A percentile compares a stretch with the other conserved stretches of the same genome.
Conservation (phyloP, 2,113 vertebrate species). For the Oophaga pumilio region DNA sequence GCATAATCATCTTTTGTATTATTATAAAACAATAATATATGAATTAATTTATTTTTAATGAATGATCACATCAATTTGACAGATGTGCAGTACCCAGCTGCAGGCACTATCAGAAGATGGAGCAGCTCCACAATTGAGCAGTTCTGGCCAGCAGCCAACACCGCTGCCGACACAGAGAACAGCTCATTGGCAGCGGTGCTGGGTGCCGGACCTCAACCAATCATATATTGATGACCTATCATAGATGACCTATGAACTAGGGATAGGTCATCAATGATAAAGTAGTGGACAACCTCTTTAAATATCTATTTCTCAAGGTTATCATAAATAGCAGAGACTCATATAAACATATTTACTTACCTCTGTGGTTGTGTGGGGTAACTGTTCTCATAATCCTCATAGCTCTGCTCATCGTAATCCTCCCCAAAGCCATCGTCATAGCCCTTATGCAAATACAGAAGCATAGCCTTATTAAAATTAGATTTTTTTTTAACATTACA, state of each 20-base stretch:
- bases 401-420: slow-evolving; percentile 92
- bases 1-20: neutral
- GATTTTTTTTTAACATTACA: neutral
- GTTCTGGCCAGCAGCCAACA: too few species aligned
- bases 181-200: too few species aligned
- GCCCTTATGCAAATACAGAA: slow-evolving; percentile 71
- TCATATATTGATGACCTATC: too few species aligned
- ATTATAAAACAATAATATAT: neutral
- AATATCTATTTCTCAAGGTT: neutral
- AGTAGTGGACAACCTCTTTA: neutral
- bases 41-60: neutral
- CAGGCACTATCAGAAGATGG: too few species aligned
- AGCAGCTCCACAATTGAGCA: too few species aligned
- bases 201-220: too few species aligned
- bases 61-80: too few species aligned
- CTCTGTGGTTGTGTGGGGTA: slow-evolving; percentile 90
- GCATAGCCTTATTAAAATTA: neutral
- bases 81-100: too few species aligned
- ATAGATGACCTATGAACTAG: too few species aligned
- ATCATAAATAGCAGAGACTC: neutral
- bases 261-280: too few species aligned
- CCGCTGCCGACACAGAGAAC: too few species aligned
- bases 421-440: slow-evolving; percentile 94
- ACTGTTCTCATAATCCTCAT: slow-evolving; percentile 88
- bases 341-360: slow-evolving; percentile 64